These are phyloP conservation scores for Knipowitschia caucasica DNA, from an alignment of 2,797 vertebrate genomes.

Conservation along the genomic window DNA sequence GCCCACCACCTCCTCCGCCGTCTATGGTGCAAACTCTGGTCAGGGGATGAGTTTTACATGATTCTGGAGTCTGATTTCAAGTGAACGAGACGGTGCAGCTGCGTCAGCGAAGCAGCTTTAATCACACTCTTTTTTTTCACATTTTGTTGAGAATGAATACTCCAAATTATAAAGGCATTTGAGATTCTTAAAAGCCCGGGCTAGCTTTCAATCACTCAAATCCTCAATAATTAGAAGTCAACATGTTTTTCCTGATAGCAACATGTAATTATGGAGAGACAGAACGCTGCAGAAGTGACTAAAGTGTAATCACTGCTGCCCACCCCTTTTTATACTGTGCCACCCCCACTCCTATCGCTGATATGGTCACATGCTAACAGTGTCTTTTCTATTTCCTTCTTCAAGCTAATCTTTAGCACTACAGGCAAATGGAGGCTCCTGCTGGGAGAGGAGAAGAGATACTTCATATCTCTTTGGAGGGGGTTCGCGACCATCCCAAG, in stretches of 20 bases:
- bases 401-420: constrained; percentile 53
- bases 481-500: constrained; percentile 27
- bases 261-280: neutral
- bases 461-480: constrained; percentile 36
- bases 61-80: no score
- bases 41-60: no score
- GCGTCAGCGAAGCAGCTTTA: no score
- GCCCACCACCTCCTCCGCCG: no score
- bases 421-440: constrained; percentile 47
- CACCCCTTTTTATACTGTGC: neutral
- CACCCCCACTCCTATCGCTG: constrained; percentile 17
- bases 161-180: no score
- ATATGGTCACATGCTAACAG: constrained; percentile 38
- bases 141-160: no score
- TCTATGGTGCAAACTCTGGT: no score
- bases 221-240: neutral
- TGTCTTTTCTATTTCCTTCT: constrained; percentile 40
- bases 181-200: neutral
- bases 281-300: neutral
- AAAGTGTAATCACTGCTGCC: neutral
- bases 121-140: no score
- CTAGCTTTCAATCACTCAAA: neutral
- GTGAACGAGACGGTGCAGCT: no score
- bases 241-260: neutral
- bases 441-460: constrained; percentile 45